Evolutionary conservation across 1,140 invertebrate species (phyloP).

Genomic region (Carposina sasakii): DNA sequence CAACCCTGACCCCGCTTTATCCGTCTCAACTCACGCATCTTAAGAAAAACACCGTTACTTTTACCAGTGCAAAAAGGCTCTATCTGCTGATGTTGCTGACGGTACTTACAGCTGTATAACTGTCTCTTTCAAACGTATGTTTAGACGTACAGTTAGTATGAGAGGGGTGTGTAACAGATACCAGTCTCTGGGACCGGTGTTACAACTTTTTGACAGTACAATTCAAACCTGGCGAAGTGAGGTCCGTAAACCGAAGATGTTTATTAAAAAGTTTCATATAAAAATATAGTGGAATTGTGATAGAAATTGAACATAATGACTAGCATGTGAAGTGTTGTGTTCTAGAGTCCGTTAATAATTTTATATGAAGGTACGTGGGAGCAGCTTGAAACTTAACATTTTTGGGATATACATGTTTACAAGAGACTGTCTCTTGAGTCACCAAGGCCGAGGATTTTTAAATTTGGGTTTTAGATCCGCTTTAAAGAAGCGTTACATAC

Average conservation of each 20-base stretch:
- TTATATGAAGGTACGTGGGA: too few relatives aligned
- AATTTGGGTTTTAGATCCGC: too few relatives aligned
- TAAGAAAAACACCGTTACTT: slow-evolving; percentile 68
- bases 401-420: too few relatives aligned
- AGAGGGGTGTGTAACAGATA: slow-evolving; percentile 23
- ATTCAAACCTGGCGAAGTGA: slow-evolving; percentile 43
- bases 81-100: slow-evolving; percentile 46
- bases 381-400: too few relatives aligned
- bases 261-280: too few relatives aligned
- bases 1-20: slow-evolving; percentile 28
- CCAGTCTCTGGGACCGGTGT: slow-evolving; percentile 44
- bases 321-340: slow-evolving; percentile 25
- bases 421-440: too few relatives aligned
- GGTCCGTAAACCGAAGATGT: slow-evolving; percentile 35
- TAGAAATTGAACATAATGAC: too few relatives aligned
- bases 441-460: too few relatives aligned
- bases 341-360: too few relatives aligned
- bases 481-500: too few relatives aligned
- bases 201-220: slow-evolving; percentile 67
- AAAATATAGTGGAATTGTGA: too few relatives aligned
- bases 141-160: slow-evolving; percentile 6
- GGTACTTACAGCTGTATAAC: slow-evolving; percentile 7
- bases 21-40: slow-evolving; percentile 59
- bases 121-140: slow-evolving; percentile 30
- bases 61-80: slow-evolving; percentile 67